Evolutionary conservation across 2,888 invertebrate species (phyloP), one percentile per base, ranked within the genome.

Genomic region (Euzetes globulus): DNA sequence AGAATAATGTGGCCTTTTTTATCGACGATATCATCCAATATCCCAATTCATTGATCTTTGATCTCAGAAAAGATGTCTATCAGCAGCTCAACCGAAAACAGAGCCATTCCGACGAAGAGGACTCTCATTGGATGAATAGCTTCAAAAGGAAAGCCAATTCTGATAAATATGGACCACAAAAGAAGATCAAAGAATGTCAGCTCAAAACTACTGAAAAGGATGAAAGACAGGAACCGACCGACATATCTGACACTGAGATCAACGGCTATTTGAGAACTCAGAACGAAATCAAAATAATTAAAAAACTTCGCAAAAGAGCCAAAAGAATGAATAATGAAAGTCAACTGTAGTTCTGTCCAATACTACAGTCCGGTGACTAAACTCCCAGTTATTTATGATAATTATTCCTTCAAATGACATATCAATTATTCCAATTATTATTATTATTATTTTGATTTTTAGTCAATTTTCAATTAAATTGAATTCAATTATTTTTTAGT

Each of bases 161-260:
- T 11, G 7, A 7, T 41, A 41, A 11, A 41, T 13, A 13, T 41
- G 41, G 13, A 9, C 11, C 41, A n/a, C n/a, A n/a, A n/a, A n/a
- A n/a, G n/a, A n/a, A n/a, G n/a, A n/a, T n/a, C n/a, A n/a, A n/a
- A n/a, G n/a, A n/a, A n/a, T n/a, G n/a, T 1, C 13, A 68, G 27
- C 2, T 6, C 11, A n/a, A 1, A 27, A n/a, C 17, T 1, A n/a
- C 5, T 1, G 7, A 2, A 41, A 33, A 33, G 29, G 6, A 1
- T 22, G 7, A 15, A 1, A 19, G 17, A 68, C 3, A 11, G 37
- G 41, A 68, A 41, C 41, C 41, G 41, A 41, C 3, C 33, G 68
- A 68, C 41, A 68, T 68, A 22, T 68, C 68, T 45, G 68, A 68
- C 22, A 68, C 41, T 22, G 68, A 68, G 11, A 68, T 68, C 37